Conservation (phyloP, 2,797 vertebrate genomes). For the Nasua narica region DNA sequence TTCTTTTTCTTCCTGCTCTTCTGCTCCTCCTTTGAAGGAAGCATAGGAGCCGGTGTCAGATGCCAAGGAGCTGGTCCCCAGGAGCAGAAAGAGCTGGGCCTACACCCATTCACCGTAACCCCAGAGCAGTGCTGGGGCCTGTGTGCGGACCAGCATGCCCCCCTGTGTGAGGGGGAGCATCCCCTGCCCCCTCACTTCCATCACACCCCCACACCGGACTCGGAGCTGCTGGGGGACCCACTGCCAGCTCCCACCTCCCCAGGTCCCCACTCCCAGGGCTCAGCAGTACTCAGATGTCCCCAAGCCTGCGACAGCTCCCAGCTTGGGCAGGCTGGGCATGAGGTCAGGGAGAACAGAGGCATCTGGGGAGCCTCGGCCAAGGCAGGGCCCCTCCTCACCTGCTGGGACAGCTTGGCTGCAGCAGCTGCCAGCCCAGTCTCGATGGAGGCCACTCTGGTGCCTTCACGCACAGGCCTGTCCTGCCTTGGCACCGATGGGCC, state of each 20-base stretch:
- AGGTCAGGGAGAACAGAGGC: no score
- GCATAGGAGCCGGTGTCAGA: constrained; percentile 57
- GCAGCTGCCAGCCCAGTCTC: constrained; percentile 96
- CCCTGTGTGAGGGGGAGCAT: accelerated
- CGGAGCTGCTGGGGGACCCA: neutral
- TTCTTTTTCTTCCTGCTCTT: constrained; percentile 97
- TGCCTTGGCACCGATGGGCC: constrained; percentile 96
- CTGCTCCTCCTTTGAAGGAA: constrained; percentile 93
- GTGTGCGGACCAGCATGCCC: neutral
- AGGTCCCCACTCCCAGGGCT: neutral
- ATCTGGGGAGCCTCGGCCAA: no score
- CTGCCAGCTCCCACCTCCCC: neutral
- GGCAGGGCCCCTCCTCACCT: constrained; percentile 84
- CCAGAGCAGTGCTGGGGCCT: neutral
- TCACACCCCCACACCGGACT: accelerated
- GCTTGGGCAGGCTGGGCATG: neutral
- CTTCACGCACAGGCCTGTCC: constrained; percentile 95
- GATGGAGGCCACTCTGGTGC: constrained; percentile 96
- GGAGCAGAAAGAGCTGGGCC: neutral
- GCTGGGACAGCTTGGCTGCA: constrained; percentile 96
- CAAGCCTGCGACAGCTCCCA: neutral
- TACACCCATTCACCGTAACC: no score
- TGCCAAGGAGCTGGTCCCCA: accelerated
- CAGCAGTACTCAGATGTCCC: neutral
- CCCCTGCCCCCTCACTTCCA: neutral